Conservation (phyloP, 2,797 vertebrate species). For the Phalloptychus januarius region DNA sequence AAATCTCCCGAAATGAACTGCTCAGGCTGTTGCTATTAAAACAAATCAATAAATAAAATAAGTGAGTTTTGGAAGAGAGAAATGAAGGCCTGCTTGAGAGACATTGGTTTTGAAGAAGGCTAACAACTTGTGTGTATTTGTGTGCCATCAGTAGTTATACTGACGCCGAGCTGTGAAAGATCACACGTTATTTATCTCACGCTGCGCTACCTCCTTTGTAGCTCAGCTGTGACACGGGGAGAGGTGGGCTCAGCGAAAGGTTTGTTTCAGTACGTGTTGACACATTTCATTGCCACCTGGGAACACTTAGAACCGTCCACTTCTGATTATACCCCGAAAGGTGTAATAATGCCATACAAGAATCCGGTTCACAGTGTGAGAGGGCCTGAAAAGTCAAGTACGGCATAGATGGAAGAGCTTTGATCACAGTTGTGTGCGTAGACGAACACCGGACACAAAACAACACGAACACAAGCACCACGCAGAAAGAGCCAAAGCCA, state of each 20-base stretch:
- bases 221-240: neutral
- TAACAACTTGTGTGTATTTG: neutral
- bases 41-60: neutral
- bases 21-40: neutral
- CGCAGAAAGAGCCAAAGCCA: no score
- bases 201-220: neutral
- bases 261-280: neutral
- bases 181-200: neutral
- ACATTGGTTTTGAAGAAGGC: neutral
- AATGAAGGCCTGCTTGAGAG: neutral
- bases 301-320: neutral
- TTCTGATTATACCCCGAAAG: neutral
- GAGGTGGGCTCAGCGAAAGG: neutral
- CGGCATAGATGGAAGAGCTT: neutral
- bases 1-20: neutral
- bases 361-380: neutral
- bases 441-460: neutral
- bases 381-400: neutral
- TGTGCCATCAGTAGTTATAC: neutral
- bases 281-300: neutral
- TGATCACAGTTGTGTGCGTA: neutral
- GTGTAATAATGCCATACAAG: neutral
- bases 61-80: neutral
- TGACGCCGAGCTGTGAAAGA: neutral
- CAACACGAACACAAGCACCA: no score